Evolutionary conservation across 2,113 vertebrate species (phyloP), one percentile per base, ranked within the genome.

Genomic region (Polypterus bichir): DNA sequence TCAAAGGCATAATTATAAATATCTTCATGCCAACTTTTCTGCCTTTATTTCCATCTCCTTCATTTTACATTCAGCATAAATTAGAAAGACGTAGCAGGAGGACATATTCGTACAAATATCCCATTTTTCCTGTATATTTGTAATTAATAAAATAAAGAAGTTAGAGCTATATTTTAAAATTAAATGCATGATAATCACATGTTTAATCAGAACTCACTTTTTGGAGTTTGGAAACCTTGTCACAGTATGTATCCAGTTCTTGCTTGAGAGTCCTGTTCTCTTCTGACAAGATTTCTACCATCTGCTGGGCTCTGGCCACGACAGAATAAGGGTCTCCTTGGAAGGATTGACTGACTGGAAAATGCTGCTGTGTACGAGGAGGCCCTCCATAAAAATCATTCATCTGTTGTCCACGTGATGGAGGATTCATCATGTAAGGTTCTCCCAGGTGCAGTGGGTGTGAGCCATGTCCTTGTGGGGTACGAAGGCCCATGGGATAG

Each of bases 191-290:
- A 27, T 27, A 27, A 27, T 27, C 27, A 27, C 27, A 27, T 27
- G 27, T 27, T 55, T 3, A 49, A n/a, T 9, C 48, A 51, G 1
- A 4, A 66, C 79, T 59, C 77, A 97, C 96, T 91, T 97, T 99
- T 62, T 97, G 92, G 59, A 97, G 72, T 69, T 92, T 92, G 3
- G 89, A 88, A 64, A 98, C 93, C 56, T 99, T 99, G 70, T 99
- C 96, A 0, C 91, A 91, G 68, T 86, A 97, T 44, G 83, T 82
- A 66, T 97, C 96, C 73, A 97, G 87, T 72, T 99, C 94, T 72
- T 97, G 92, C 1, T 91, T 82, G 0, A 99, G 76, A 65, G 90
- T 83, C 3, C 89, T 67, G 76, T 99, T 99, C 74, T 98, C 96
- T 58, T 99, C 92, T 0, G 90, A 92, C 58, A 98, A 79, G 73